These are phyloP conservation scores for Tricholaema leucomelas DNA, from an alignment of 2,113 vertebrate genomes.

Conservation along the genomic window DNA sequence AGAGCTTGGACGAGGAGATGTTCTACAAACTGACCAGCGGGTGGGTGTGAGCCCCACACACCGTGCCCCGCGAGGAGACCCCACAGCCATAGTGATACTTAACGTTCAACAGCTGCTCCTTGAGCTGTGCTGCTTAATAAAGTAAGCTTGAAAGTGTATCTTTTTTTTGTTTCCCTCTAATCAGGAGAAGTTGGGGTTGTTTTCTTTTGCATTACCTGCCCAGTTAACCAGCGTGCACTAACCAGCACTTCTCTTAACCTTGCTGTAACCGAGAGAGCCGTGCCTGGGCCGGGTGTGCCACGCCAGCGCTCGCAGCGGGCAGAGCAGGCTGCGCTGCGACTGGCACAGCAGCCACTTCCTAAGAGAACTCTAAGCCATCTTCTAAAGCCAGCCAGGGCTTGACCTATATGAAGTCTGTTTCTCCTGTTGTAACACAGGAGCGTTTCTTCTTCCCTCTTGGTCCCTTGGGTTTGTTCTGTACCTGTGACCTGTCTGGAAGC, in stretches of 20 bases:
- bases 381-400: slow-evolving; percentile 71
- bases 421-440: slow-evolving; percentile 80
- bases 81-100: slow-evolving; percentile 71
- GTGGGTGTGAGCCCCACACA: slow-evolving; percentile 84
- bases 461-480: slow-evolving; percentile 49
- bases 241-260: slow-evolving; percentile 73
- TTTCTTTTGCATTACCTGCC: slow-evolving; percentile 61
- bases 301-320: not conserved
- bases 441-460: slow-evolving; percentile 52
- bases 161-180: slow-evolving; percentile 40
- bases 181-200: slow-evolving; percentile 30
- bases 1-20: slow-evolving; percentile 98
- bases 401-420: slow-evolving; percentile 78
- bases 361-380: slow-evolving; percentile 76
- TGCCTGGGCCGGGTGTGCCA: not conserved
- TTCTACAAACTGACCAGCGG: slow-evolving; percentile 99
- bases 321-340: slow-evolving; percentile 2
- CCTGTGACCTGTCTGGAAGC: slow-evolving; percentile 67
- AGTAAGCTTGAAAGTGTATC: slow-evolving; percentile 80
- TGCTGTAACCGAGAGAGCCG: slow-evolving; percentile 20
- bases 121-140: slow-evolving; percentile 84
- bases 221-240: slow-evolving; percentile 77
- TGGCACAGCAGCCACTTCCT: slow-evolving; percentile 49
- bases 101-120: slow-evolving; percentile 78
- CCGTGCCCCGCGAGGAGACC: slow-evolving; percentile 7